Percentiles rank a stretch among this genome's conserved stretches.
These are phyloP conservation scores for Drosophila imparisetae DNA, from an alignment of 2,888 invertebrate genomes.

Conservation along the genomic window DNA sequence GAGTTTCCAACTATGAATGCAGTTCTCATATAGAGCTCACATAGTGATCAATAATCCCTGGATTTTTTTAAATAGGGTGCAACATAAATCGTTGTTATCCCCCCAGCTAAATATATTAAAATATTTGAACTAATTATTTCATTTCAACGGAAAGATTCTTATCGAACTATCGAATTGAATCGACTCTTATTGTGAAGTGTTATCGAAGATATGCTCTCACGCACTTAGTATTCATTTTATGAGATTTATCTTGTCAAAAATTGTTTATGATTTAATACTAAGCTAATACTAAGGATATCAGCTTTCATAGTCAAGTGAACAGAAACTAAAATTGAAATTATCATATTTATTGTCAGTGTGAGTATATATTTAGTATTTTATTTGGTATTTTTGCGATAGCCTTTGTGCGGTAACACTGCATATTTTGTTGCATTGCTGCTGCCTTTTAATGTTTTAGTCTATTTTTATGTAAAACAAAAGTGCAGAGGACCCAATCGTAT, in stretches of 20 bases:
- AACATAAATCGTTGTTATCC: background rate
- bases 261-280: background rate
- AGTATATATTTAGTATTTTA: background rate
- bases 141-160: background rate
- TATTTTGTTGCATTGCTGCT: slow-evolving; percentile 56
- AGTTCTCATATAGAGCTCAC: background rate
- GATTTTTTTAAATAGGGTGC: background rate
- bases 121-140: background rate
- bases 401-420: slow-evolving; percentile 33
- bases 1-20: background rate
- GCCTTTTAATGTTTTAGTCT: slow-evolving; percentile 56
- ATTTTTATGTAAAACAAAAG: slow-evolving; percentile 47
- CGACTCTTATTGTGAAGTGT: background rate
- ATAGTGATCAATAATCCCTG: no score
- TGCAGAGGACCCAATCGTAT: slow-evolving; percentile 23
- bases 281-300: no score
- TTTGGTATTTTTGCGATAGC: slow-evolving; percentile 15
- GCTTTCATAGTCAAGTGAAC: background rate
- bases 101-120: background rate
- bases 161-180: background rate
- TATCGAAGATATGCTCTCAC: background rate
- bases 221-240: background rate
- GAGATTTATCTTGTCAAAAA: background rate
- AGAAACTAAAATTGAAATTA: rapidly evolving
- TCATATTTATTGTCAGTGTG: background rate